These are phyloP conservation scores for Venustaconcha ellipsiformis DNA, from an alignment of 1,140 invertebrate genomes.

Conservation along the genomic window DNA sequence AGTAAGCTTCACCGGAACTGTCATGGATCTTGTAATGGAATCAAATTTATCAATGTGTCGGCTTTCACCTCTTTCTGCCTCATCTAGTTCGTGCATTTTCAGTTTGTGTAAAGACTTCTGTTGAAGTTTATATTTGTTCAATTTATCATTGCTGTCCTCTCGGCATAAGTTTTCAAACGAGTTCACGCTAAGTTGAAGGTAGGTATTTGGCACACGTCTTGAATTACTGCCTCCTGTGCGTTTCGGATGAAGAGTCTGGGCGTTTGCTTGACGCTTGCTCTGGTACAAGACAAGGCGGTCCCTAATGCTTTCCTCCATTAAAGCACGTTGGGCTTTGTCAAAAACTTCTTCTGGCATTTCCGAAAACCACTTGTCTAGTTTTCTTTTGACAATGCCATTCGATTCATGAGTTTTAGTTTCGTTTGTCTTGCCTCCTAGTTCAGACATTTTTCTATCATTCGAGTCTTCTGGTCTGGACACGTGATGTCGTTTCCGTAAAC, in stretches of 20 bases:
- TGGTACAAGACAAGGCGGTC: constrained; percentile 17
- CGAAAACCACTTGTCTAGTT: constrained; percentile 29
- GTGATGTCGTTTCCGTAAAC: too few relatives aligned
- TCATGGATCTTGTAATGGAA: not conserved
- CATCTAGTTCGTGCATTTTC: constrained; percentile 15
- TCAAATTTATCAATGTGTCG: constrained; percentile 9
- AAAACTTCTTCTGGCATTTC: constrained; percentile 31
- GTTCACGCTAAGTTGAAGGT: constrained; percentile 25
- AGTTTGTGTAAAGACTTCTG: constrained; percentile 29
- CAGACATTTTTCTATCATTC: too few relatives aligned
- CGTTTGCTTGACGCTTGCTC: constrained; percentile 9
- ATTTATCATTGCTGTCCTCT: constrained; percentile 18
- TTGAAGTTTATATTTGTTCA: constrained; percentile 21
- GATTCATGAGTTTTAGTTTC: too few relatives aligned
- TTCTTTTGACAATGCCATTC: not conserved
- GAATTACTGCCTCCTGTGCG: constrained; percentile 8
- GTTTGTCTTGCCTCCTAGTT: too few relatives aligned
- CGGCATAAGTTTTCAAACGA: constrained; percentile 26
- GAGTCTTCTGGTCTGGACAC: too few relatives aligned
- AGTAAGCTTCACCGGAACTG: too few relatives aligned
- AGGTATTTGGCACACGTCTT: constrained; percentile 23
- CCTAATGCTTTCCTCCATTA: constrained; percentile 29
- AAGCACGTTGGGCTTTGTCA: constrained; percentile 27
- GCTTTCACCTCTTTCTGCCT: constrained; percentile 1
- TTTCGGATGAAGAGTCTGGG: constrained; percentile 15